Base-by-base conservation (phyloP, 2,888 invertebrate species). In the Epirrhoe alternata region DNA sequence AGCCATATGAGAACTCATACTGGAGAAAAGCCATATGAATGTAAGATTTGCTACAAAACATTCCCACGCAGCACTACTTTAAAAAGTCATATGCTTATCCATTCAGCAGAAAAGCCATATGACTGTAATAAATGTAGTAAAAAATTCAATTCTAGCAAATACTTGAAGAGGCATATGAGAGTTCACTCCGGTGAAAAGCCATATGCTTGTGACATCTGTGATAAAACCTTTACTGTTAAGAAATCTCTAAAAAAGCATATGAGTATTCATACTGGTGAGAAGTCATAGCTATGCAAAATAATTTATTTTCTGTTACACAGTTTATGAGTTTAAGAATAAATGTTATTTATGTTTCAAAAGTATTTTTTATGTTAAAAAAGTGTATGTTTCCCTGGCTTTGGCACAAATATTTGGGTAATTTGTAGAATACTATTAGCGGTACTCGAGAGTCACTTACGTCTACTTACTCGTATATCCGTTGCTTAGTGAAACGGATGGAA, bases 141-240 rank as follows among this genome's bases (percentile, higher is more conserved):
- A 14, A 68, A 64, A 50, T 68, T 68, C 16, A 68, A 68, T 51
- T 63, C 64, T 7, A 51, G 42, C 54, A 68, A 64, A 58, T 68
- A 68, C 54, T 64, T 68, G 35, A 68, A 68, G 51, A 38, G 68
- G 17, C 68, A 68, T 30, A 64, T 68, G 68, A 61, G 61, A 47
- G 64, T 68, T 30, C 68, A 68, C 14, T 58, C 57, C 6, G 68
- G 68, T 14, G 61, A 61, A 50, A 68, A 61, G 17, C 68, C 68
- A 7, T 68, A 54, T 54, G 50, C 57, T 0, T 68, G 68, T 64
- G 68, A 68, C 12, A 64, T 68, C 10, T 68, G 68, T 58, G 68
- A 64, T n/a, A 68, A 68, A 58, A 68, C 57, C 24, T 68, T 68
- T 54, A 64, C 68, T 50, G 68, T 64, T 6, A 68, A 68, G 30